Percentiles rank a stretch among this genome's conserved stretches.
phyloP scores from a whole-genome alignment of 2,888 invertebrate genomes.

The Allophyes oxyacanthae region DNA sequence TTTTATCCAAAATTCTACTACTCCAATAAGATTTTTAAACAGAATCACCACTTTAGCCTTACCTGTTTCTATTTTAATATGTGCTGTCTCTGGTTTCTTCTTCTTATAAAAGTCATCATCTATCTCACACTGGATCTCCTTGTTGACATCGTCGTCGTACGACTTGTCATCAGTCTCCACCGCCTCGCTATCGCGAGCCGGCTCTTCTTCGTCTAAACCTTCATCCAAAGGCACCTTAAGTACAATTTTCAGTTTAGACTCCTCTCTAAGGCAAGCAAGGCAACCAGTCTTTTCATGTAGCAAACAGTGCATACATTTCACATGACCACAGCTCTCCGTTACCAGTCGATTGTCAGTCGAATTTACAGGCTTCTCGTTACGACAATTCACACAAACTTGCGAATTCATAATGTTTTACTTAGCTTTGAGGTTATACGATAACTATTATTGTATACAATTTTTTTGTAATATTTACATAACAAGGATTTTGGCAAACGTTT shows the following conservation, averaged over 20 bases:
- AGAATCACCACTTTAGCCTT: slow-evolving; percentile 11
- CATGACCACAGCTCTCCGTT: slow-evolving; percentile 93
- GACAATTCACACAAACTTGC: slow-evolving; percentile 90
- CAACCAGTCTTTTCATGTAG: slow-evolving; percentile 91
- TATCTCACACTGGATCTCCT: slow-evolving; percentile 44
- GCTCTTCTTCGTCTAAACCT: slow-evolving; percentile 44
- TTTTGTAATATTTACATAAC: slow-evolving; percentile 47
- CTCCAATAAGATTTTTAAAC: no score
- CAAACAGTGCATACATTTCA: slow-evolving; percentile 93
- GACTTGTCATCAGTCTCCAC: slow-evolving; percentile 48
- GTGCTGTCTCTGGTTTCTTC: slow-evolving; percentile 78
- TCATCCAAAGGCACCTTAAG: slow-evolving; percentile 33
- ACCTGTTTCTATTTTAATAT: slow-evolving; percentile 80
- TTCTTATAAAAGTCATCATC: slow-evolving; percentile 68
- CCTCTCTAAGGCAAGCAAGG: slow-evolving; percentile 81
- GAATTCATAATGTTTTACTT: slow-evolving; percentile 78
- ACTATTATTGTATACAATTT: slow-evolving; percentile 25
- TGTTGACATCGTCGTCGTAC: slow-evolving; percentile 44
- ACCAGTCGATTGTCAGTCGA: slow-evolving; percentile 90
- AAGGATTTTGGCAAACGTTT: slow-evolving; percentile 20
- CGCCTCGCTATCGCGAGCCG: slow-evolving; percentile 47
- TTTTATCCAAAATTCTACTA: no score
- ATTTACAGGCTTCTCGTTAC: slow-evolving; percentile 86
- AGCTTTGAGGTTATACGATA: slow-evolving; percentile 64
- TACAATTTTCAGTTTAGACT: slow-evolving; percentile 43